Conservation (phyloP, 2,113 vertebrate species). For the Myxocyprinus asiaticus region DNA sequence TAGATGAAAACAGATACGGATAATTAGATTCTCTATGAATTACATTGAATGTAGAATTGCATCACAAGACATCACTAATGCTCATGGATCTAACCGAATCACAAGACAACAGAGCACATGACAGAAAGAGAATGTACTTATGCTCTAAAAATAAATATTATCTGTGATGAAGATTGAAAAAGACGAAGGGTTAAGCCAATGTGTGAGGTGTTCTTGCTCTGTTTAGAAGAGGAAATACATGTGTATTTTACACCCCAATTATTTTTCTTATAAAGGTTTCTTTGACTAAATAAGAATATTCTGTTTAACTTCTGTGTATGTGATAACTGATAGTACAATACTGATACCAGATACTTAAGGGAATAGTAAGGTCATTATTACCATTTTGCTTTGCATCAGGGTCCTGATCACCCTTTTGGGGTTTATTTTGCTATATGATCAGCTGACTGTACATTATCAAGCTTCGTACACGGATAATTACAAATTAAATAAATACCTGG, state of each 20-base stretch:
- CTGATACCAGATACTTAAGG: neutral
- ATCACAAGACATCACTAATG: conserved; percentile 34
- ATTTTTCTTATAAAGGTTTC: neutral
- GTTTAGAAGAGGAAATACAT: conserved; percentile 35
- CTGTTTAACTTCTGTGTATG: conserved; percentile 1
- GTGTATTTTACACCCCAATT: neutral
- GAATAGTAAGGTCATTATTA: neutral
- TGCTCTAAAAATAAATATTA: conserved; percentile 47
- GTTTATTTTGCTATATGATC: no score
- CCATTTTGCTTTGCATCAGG: neutral
- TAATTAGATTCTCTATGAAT: conserved; percentile 4
- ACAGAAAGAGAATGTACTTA: conserved; percentile 31
- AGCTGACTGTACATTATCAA: neutral
- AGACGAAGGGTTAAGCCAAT: neutral
- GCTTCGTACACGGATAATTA: neutral
- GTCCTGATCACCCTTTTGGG: neutral
- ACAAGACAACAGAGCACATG: conserved; percentile 39
- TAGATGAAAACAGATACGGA: conserved; percentile 1
- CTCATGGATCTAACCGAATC: neutral
- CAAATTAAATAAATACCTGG: neutral
- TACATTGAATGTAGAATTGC: neutral
- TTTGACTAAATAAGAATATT: neutral
- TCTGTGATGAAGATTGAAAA: neutral
- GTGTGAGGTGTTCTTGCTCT: neutral
- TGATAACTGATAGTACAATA: neutral